phyloP scores from a whole-genome alignment of 2,888 invertebrate genomes.

The Gari tellinella region DNA sequence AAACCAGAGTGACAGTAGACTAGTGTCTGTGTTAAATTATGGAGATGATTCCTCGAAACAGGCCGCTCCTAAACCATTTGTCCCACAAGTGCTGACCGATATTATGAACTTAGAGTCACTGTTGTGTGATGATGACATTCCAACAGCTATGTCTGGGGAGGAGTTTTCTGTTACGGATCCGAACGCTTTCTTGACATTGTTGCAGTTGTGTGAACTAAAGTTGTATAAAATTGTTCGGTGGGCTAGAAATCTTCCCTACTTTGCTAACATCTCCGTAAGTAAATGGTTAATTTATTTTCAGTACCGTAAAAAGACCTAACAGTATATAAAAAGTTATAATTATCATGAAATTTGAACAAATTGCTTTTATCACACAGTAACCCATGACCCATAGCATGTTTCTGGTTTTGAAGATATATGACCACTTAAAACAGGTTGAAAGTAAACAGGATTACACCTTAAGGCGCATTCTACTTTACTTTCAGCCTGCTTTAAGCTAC shows the following conservation, averaged over 20 bases:
- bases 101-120: constrained; percentile 82
- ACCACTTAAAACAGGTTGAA: too few relatives aligned
- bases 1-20: constrained; percentile 57
- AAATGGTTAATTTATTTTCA: too few relatives aligned
- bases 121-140: constrained; percentile 79
- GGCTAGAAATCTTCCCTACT: constrained; percentile 98
- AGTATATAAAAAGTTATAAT: too few relatives aligned
- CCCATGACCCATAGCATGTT: too few relatives aligned
- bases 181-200: constrained; percentile 75
- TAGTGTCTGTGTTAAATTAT: constrained; percentile 74
- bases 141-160: constrained; percentile 68
- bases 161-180: constrained; percentile 70
- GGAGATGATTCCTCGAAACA: constrained; percentile 22
- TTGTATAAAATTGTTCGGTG: constrained; percentile 99
- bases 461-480: too few relatives aligned
- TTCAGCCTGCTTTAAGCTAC: too few relatives aligned
- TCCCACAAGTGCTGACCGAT: constrained; percentile 79
- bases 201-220: constrained; percentile 92
- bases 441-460: too few relatives aligned
- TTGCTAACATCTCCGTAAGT: constrained; percentile 96
- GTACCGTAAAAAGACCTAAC: too few relatives aligned
- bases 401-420: too few relatives aligned
- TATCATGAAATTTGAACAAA: too few relatives aligned
- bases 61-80: constrained; percentile 50
- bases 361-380: too few relatives aligned